Evolutionary conservation across 2,888 invertebrate genomes (phyloP).

Genomic region (Netelia fuscicornis): DNA sequence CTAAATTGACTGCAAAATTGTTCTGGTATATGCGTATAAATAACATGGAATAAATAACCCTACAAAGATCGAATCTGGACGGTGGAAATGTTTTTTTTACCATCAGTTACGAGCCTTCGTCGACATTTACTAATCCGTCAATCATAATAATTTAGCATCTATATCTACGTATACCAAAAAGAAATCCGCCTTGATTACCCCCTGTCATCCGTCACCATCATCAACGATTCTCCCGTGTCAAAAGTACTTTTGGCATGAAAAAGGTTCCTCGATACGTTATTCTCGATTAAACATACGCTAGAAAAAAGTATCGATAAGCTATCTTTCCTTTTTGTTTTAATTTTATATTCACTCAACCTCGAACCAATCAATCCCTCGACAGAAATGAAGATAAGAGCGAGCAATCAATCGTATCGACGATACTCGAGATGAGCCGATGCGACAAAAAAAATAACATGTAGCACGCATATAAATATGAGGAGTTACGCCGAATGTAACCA

Average conservation of each 20-base stretch:
- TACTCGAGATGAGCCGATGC: not conserved
- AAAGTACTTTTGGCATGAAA: not conserved
- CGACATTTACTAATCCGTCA: not conserved
- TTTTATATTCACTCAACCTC: not conserved
- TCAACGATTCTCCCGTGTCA: conserved; percentile 1
- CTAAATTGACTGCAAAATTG: too few species aligned
- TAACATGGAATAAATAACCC: too few species aligned
- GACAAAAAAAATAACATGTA: not conserved
- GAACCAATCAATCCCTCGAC: not conserved
- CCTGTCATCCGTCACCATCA: not conserved
- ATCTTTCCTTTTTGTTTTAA: not conserved
- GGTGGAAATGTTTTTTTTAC: too few species aligned
- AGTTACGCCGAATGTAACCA: conserved; percentile 72
- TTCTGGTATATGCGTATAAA: too few species aligned
- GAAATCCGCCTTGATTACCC: conserved; percentile 5
- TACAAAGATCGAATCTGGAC: too few species aligned
- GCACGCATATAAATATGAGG: conserved; percentile 18
- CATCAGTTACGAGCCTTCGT: not conserved
- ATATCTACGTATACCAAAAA: not conserved
- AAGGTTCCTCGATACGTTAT: too few species aligned
- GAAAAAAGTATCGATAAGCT: not conserved
- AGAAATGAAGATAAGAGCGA: conserved; percentile 2
- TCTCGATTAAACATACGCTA: not conserved
- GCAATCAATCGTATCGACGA: not conserved
- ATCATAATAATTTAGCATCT: not conserved